Percentiles rank a stretch among this genome's conserved stretches.
phyloP scores from a whole-genome alignment of 2,888 invertebrate species.

The Melanotus villosus region DNA sequence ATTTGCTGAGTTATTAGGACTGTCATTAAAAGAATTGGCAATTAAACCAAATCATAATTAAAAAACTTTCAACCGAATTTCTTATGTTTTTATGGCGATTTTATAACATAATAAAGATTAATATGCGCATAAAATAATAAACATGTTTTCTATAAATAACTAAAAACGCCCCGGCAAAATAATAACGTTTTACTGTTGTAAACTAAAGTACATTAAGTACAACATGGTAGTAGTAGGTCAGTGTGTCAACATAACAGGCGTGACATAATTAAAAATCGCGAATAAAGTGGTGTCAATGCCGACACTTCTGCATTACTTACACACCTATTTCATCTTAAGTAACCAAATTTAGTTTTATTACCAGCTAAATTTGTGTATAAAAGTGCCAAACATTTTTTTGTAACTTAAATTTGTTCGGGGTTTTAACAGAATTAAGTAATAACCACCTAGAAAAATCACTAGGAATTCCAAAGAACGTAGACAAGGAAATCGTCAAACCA shows the following conservation, averaged over 20 bases:
- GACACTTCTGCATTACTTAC: not conserved
- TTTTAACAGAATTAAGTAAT: too few species aligned
- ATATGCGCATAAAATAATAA: not conserved
- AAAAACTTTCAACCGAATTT: too few species aligned
- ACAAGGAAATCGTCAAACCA: too few species aligned
- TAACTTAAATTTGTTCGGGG: too few species aligned
- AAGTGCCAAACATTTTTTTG: too few species aligned
- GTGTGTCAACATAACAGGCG: slow-evolving; percentile 37
- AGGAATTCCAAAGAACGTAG: too few species aligned
- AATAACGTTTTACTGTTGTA: not conserved
- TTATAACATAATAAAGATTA: not conserved
- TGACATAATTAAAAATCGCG: slow-evolving; percentile 42
- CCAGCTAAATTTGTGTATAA: too few species aligned
- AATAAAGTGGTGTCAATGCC: slow-evolving; percentile 45
- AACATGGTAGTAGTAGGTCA: slow-evolving; percentile 37
- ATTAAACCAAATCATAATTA: too few species aligned
- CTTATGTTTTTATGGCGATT: not conserved
- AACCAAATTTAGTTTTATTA: not conserved
- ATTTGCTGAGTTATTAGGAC: too few species aligned
- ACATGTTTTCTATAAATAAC: slow-evolving; percentile 4
- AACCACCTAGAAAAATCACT: too few species aligned
- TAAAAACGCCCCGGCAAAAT: slow-evolving; percentile 8
- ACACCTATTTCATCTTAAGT: slow-evolving; percentile 1
- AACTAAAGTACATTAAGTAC: not conserved
- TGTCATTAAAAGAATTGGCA: too few species aligned